Percentiles rank a stretch among this genome's conserved stretches.
These are phyloP conservation scores for Caenorhabditis becei DNA, from an alignment of 2,888 invertebrate species.

Conservation along the genomic window DNA sequence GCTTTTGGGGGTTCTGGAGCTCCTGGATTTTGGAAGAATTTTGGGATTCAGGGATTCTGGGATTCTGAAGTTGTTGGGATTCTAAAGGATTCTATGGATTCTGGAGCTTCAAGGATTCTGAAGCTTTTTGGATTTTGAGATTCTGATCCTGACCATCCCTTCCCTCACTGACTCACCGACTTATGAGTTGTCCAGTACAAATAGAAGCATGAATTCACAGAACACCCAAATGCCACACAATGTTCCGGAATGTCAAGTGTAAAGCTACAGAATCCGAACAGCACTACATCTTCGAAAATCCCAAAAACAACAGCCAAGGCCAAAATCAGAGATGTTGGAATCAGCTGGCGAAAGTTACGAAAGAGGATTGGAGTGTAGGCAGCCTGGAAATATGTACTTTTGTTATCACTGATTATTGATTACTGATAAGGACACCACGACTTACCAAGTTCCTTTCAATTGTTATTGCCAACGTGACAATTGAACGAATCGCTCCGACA, in stretches of 20 bases:
- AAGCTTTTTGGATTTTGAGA: too few relatives aligned
- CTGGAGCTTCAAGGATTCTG: too few relatives aligned
- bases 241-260: neutral
- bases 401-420: neutral
- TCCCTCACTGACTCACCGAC: slow-evolving; percentile 27
- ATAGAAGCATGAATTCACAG: slow-evolving; percentile 29
- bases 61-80: too few relatives aligned
- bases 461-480: neutral
- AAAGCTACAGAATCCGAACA: slow-evolving; percentile 26
- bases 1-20: too few relatives aligned
- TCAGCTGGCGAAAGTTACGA: neutral
- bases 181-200: slow-evolving; percentile 40
- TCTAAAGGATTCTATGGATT: too few relatives aligned
- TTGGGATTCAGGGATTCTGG: too few relatives aligned
- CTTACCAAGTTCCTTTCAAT: slow-evolving; percentile 11
- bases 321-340: neutral
- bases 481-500: too few relatives aligned
- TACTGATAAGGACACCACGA: neutral
- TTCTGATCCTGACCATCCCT: too few relatives aligned
- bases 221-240: slow-evolving; percentile 39
- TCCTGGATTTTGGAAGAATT: too few relatives aligned
- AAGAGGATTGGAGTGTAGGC: slow-evolving; percentile 22
- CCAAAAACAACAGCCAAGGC: slow-evolving; percentile 13
- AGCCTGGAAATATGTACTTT: slow-evolving; percentile 20
- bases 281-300: slow-evolving; percentile 10